Evolutionary conservation across 2,113 vertebrate genomes (phyloP).

Genomic region (human (Homo sapiens)): DNA sequence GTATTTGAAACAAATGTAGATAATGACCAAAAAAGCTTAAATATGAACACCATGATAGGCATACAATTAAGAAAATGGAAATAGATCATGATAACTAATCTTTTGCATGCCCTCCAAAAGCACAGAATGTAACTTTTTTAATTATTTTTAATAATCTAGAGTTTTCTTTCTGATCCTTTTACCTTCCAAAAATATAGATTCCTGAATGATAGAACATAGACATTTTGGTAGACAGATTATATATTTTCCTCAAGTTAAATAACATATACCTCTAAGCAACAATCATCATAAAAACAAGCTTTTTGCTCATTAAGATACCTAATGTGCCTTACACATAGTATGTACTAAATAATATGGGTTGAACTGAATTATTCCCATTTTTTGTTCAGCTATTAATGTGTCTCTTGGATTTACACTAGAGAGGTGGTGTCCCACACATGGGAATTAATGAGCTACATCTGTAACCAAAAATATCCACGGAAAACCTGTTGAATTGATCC

Average conservation of each 20-base stretch:
- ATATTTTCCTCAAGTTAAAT: slow-evolving; percentile 17
- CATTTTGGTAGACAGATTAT: neutral
- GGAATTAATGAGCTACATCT: slow-evolving; percentile 67
- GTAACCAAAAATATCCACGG: slow-evolving; percentile 59
- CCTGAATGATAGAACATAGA: neutral
- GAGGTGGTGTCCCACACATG: slow-evolving; percentile 18
- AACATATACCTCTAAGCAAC: neutral
- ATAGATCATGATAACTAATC: neutral
- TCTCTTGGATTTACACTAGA: slow-evolving; percentile 46
- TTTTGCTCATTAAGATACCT: neutral
- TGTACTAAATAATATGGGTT: neutral
- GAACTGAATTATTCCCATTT: neutral
- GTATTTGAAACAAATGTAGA: slow-evolving; percentile 30
- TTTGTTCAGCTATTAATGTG: slow-evolving; percentile 33
- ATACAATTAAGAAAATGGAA: neutral
- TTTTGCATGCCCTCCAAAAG: neutral
- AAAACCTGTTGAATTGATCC: slow-evolving; percentile 64
- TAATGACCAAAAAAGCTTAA: neutral
- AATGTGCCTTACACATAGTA: neutral
- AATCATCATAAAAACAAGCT: neutral
- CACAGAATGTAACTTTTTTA: neutral
- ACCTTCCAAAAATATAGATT: slow-evolving; percentile 28
- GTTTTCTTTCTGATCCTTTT: slow-evolving; percentile 22
- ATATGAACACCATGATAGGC: neutral
- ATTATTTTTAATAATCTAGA: slow-evolving; percentile 14